Percentiles rank a stretch among this genome's conserved stretches.
Evolutionary conservation across 2,797 vertebrate species (phyloP).

Genomic region (Schizopygopsis malacanthus): DNA sequence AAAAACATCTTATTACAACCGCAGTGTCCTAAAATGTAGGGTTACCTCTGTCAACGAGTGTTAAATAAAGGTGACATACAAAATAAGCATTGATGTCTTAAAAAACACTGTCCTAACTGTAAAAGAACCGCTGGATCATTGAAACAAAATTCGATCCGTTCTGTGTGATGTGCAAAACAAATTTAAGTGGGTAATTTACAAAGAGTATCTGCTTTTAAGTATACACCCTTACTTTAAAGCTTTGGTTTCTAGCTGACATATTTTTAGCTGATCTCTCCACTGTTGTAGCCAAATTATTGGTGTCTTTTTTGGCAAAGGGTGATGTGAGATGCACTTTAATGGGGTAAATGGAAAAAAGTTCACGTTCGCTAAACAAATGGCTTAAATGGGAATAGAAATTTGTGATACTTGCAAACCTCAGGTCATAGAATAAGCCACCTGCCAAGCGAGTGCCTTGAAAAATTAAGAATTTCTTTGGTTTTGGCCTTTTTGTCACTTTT

Average conservation of each 20-base stretch:
- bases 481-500: neutral
- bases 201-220: conserved; percentile 20
- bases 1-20: neutral
- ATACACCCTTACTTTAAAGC: conserved; percentile 19
- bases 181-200: conserved; percentile 30
- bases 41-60: neutral
- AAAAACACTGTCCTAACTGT: neutral
- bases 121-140: neutral
- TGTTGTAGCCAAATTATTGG: conserved; percentile 8
- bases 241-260: neutral
- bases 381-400: neutral
- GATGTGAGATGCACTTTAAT: conserved; percentile 2
- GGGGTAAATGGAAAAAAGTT: conserved; percentile 19
- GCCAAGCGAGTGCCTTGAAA: neutral
- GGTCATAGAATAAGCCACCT: conserved; percentile 9
- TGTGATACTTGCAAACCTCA: neutral
- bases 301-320: conserved; percentile 26
- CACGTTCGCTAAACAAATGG: conserved; percentile 9
- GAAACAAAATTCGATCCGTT: neutral
- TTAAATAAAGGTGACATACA: neutral
- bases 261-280: conserved; percentile 4
- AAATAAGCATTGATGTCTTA: neutral
- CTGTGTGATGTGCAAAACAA: neutral
- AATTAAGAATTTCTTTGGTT: neutral
- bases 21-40: neutral